Evolutionary conservation across 2,113 vertebrate species (phyloP), one percentile per base, ranked within the genome.

Genomic region (Pyxicephalus adspersus): DNA sequence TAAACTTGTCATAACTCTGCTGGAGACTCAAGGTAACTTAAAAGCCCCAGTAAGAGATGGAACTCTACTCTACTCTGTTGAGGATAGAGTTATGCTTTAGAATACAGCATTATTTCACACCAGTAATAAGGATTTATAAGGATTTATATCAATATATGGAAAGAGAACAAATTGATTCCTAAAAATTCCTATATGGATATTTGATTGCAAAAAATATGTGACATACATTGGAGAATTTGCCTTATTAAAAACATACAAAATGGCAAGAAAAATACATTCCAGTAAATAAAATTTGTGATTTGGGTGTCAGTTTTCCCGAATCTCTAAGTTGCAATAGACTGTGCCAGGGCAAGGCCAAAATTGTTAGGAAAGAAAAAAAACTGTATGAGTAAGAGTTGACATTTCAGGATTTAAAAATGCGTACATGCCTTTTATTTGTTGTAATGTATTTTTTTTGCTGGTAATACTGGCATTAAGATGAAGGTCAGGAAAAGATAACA

Each of bases 241-340:
- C 51, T 29, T n/a, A 38, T 9, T 38, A 9, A 86, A 90, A 91
- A 91, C 90, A 86, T 90, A 16, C 87, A 88, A 89, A 77, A 63
- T 26, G 6, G 4, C 18, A 64, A 66, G 38, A 17, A 17, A 70
- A 52, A 52, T 3, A 3, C 85, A 90, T 92, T 93, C 91, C 93
- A 90, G 90, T 90, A 92, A 93, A 89, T 66, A 66, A 87, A 81
- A 87, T 93, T 92, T 91, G 88, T 93, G 89, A 94, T 89, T 85
- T 84, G 85, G 90, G 87, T 88, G 87, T 85, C 79, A 85, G 80
- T 86, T 83, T 89, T 92, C 89, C 90, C 90, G 75, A 64, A 65
- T 25, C 16, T 72, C 29, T 31, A 63, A 89, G 91, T 86, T 86
- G 86, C 86, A 86, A 91, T 86, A 90, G 88, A 86, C 89, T 90